Conservation (phyloP, 2,888 invertebrate species). For the Apamea anceps region DNA sequence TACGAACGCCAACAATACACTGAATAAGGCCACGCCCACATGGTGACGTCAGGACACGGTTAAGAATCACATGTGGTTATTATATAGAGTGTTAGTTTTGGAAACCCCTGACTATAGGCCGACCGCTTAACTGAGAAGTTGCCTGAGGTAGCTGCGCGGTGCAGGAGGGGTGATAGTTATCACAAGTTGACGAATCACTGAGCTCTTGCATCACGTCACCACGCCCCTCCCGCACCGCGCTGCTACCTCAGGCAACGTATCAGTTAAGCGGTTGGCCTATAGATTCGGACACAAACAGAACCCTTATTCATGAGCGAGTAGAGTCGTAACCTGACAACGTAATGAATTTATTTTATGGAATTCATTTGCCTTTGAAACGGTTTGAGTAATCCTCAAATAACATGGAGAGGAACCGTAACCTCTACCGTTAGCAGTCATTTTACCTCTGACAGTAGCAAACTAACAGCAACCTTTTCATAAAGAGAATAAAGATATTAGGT, state of each 20-base stretch:
- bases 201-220: no score
- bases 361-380: not conserved
- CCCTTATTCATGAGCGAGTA: slow-evolving; percentile 22
- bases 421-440: not conserved
- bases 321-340: not conserved
- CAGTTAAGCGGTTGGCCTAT: no score
- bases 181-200: no score
- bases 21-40: no score
- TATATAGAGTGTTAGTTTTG: not conserved
- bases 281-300: not conserved
- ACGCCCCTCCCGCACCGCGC: no score
- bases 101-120: not conserved
- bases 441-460: not conserved
- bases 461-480: not conserved
- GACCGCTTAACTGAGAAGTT: no score
- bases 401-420: not conserved
- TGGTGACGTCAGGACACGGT: no score
- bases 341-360: slow-evolving; percentile 1
- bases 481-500: not conserved
- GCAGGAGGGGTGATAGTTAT: no score
- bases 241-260: no score
- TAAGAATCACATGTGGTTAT: no score
- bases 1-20: no score
- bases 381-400: not conserved
- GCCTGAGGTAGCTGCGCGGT: no score